Percentiles rank a stretch among this genome's conserved stretches.
Conservation (phyloP, 2,888 invertebrate species). For the Zelleria hepariella region DNA sequence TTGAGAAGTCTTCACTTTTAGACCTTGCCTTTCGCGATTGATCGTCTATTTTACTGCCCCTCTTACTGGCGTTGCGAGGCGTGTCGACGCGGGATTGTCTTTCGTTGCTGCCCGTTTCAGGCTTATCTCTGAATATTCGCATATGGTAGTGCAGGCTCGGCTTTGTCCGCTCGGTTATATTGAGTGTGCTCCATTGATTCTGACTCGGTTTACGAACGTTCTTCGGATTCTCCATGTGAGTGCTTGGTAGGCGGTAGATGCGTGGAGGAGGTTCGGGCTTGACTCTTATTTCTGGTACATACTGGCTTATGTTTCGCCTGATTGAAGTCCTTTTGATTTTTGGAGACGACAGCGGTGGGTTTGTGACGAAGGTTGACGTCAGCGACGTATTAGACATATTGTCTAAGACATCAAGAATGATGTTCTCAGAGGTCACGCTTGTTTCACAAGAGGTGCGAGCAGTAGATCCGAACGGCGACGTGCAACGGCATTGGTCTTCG, state of each 20-base stretch:
- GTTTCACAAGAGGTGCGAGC: constrained; percentile 76
- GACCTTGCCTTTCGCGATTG: constrained; percentile 50
- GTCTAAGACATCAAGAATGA: constrained; percentile 61
- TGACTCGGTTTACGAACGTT: constrained; percentile 56
- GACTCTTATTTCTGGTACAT: constrained; percentile 52
- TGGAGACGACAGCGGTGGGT: constrained; percentile 55
- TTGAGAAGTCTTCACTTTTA: constrained; percentile 61
- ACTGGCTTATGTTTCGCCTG: constrained; percentile 51
- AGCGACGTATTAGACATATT: constrained; percentile 66
- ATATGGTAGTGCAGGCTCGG: constrained; percentile 67
- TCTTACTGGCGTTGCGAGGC: constrained; percentile 46
- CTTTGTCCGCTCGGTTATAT: constrained; percentile 60
- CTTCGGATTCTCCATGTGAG: constrained; percentile 58
- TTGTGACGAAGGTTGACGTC: constrained; percentile 61
- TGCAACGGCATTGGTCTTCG: constrained; percentile 80
- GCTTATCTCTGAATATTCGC: constrained; percentile 59
- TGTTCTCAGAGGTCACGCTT: constrained; percentile 70
- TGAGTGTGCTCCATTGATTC: constrained; percentile 63
- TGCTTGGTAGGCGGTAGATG: constrained; percentile 58
- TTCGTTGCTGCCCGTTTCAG: constrained; percentile 26
- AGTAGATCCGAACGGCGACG: constrained; percentile 81
- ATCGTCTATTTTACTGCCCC: constrained; percentile 19
- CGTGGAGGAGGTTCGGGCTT: constrained; percentile 64
- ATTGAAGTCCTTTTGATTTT: constrained; percentile 67
- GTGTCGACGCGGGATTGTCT: constrained; percentile 44